A percentile compares a stretch with the other conserved stretches of the same genome.
Conservation (phyloP, 1,140 invertebrate species). For the Oryzaephilus surinamensis region DNA sequence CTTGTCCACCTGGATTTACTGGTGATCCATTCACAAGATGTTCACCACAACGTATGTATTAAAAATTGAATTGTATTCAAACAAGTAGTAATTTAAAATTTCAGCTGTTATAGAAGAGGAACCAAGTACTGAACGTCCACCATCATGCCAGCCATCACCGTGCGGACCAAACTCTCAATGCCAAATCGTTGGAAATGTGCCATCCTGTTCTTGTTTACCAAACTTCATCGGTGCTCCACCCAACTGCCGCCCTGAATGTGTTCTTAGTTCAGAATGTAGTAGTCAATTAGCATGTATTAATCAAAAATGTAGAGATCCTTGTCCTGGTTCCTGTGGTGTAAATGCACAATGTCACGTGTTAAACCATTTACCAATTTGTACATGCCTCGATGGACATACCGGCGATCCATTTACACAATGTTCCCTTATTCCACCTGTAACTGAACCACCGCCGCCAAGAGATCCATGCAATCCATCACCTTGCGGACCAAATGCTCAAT, state of each 20-base stretch:
- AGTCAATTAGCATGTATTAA: slow-evolving; percentile 60
- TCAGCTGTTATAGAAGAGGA: slow-evolving; percentile 16
- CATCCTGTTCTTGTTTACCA: slow-evolving; percentile 66
- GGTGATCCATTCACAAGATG: slow-evolving; percentile 64
- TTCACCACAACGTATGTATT: slow-evolving; percentile 35
- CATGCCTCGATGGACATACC: slow-evolving; percentile 57
- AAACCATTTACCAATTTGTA: slow-evolving; percentile 65
- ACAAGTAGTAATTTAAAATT: slow-evolving; percentile 8
- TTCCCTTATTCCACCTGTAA: slow-evolving; percentile 36
- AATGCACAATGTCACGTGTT: slow-evolving; percentile 61
- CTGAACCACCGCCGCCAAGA: slow-evolving; percentile 26
- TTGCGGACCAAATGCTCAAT: slow-evolving; percentile 68
- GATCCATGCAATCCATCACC: slow-evolving; percentile 67
- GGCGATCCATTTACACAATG: slow-evolving; percentile 65
- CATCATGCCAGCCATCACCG: slow-evolving; percentile 64
- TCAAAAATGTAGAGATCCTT: slow-evolving; percentile 63
- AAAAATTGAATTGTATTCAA: slow-evolving; percentile 1
- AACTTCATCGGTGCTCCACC: slow-evolving; percentile 66
- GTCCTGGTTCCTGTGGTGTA: slow-evolving; percentile 60
- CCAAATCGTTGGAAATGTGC: slow-evolving; percentile 54
- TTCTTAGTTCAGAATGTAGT: slow-evolving; percentile 60
- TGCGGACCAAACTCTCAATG: slow-evolving; percentile 76
- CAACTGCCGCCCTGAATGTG: slow-evolving; percentile 62
- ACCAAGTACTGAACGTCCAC: slow-evolving; percentile 46
- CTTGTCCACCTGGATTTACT: slow-evolving; percentile 57